A percentile compares a stretch with the other conserved stretches of the same genome.
Conservation (phyloP, 2,797 vertebrate species). For the Cynodonichthys magdalenae region DNA sequence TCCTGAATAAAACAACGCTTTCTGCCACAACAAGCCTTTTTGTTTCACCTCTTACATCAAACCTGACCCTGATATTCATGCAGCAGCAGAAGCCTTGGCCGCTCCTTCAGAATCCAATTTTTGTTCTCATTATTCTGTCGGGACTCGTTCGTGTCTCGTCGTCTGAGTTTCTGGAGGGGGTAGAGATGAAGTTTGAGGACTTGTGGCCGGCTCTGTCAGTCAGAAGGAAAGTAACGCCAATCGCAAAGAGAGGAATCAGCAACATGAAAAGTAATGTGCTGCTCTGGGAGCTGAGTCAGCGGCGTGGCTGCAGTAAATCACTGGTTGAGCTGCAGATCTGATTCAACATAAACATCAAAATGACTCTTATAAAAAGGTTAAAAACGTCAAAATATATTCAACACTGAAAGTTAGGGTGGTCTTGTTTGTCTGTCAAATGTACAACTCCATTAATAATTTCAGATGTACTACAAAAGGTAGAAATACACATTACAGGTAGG, state of each 20-base stretch:
- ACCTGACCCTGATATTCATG: background rate
- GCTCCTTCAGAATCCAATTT: slow-evolving; percentile 24
- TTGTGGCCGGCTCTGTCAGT: slow-evolving; percentile 28
- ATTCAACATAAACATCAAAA: slow-evolving; percentile 4
- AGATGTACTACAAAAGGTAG: background rate
- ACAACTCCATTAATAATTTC: background rate
- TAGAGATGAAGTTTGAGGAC: slow-evolving; percentile 30
- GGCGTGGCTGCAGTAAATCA: slow-evolving; percentile 6
- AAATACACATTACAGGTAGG: no score
- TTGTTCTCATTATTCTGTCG: slow-evolving; percentile 6
- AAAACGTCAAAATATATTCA: background rate
- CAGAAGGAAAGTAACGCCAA: slow-evolving; percentile 20
- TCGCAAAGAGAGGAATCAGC: slow-evolving; percentile 28
- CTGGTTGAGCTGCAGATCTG: slow-evolving; percentile 18
- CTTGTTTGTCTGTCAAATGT: background rate
- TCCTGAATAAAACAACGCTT: background rate
- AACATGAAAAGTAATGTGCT: slow-evolving; percentile 27
- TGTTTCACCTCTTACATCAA: background rate
- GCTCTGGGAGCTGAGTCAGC: slow-evolving; percentile 27
- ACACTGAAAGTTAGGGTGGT: background rate
- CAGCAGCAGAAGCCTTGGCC: background rate
- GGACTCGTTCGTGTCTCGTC: slow-evolving; percentile 34
- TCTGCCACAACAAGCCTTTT: background rate
- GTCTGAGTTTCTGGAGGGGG: slow-evolving; percentile 3
- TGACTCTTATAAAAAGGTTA: background rate